A percentile compares a stretch with the other conserved stretches of the same genome.
Evolutionary conservation across 2,797 vertebrate species (phyloP).

Genomic region (Knipowitschia caucasica): DNA sequence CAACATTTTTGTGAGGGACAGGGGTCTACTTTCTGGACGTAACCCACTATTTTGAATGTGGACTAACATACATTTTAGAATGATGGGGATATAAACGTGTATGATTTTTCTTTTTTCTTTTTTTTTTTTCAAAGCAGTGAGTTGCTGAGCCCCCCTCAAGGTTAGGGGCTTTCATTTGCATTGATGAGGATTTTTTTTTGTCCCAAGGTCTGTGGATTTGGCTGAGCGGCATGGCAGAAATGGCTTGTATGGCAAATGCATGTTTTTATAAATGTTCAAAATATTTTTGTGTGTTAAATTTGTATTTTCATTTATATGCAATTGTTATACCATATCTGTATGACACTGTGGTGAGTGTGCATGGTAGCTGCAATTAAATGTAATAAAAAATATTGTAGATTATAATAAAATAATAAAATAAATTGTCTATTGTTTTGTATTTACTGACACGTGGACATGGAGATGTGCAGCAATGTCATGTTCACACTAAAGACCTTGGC

Average conservation of each 20-base stretch:
- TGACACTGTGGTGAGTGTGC: neutral
- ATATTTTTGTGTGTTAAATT: slow-evolving; percentile 22
- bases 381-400: neutral
- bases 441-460: slow-evolving; percentile 22
- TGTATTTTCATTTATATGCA: neutral
- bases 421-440: slow-evolving; percentile 24
- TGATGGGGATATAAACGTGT: slow-evolving; percentile 77
- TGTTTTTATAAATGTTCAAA: neutral
- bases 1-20: slow-evolving; percentile 59
- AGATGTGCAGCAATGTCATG: slow-evolving; percentile 69
- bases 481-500: slow-evolving; percentile 87
- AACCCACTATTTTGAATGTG: slow-evolving; percentile 62
- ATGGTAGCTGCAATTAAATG: neutral
- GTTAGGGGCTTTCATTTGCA: slow-evolving; percentile 85
- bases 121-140: slow-evolving; percentile 59
- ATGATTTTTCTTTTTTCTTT: slow-evolving; percentile 63
- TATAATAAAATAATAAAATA: slow-evolving; percentile 4
- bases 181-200: slow-evolving; percentile 81
- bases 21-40: slow-evolving; percentile 66
- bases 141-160: slow-evolving; percentile 71
- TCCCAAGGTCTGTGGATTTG: slow-evolving; percentile 52
- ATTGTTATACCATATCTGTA: neutral
- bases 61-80: slow-evolving; percentile 64
- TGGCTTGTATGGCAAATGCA: slow-evolving; percentile 35
- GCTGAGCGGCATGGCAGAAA: slow-evolving; percentile 51